Conservation (phyloP, 2,888 invertebrate species). For the Drosophila buzzatii region DNA sequence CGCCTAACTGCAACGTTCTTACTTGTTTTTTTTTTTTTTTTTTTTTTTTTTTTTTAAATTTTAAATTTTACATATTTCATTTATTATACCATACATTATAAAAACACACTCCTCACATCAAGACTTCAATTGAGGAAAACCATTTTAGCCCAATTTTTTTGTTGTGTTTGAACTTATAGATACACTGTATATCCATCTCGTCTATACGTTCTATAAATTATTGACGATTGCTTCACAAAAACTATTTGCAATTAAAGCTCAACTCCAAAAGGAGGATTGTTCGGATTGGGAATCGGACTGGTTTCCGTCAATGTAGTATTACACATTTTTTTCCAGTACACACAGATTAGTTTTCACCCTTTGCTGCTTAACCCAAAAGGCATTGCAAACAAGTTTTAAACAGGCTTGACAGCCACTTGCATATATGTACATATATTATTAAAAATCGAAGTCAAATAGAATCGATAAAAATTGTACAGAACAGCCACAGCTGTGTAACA, state of each 20-base stretch:
- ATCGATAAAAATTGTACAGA: constrained; percentile 6
- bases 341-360: constrained; percentile 60
- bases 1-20: too few species aligned
- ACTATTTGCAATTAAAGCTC: constrained; percentile 9
- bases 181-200: background rate
- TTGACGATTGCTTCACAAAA: constrained; percentile 1
- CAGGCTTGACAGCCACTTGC: constrained; percentile 66
- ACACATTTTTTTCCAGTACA: constrained; percentile 72
- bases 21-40: too few species aligned
- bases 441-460: constrained; percentile 19
- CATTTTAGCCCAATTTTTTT: too few species aligned
- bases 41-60: too few species aligned
- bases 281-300: constrained; percentile 52
- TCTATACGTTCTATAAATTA: background rate
- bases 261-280: too few species aligned
- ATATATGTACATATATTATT: constrained; percentile 59
- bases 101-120: too few species aligned
- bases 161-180: background rate
- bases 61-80: too few species aligned
- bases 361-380: constrained; percentile 57
- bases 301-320: constrained; percentile 60
- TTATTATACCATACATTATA: too few species aligned
- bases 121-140: too few species aligned
- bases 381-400: constrained; percentile 66
- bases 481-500: constrained; percentile 17